Evolutionary conservation across 2,113 vertebrate genomes (phyloP).

Genomic region (Sisor rabdophorus): DNA sequence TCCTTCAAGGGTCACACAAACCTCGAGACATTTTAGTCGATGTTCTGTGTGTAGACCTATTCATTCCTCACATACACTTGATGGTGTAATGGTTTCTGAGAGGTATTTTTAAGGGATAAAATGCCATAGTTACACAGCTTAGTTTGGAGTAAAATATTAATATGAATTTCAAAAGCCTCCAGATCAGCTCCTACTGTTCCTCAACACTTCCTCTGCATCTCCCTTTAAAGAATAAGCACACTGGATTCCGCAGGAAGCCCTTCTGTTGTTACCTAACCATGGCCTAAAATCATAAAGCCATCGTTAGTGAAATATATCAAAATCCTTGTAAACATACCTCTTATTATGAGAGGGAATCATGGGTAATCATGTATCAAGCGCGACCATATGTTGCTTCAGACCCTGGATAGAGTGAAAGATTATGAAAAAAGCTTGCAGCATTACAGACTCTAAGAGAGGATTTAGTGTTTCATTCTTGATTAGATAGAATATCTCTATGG

Average conservation of each 20-base stretch:
- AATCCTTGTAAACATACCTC: slow-evolving; percentile 53
- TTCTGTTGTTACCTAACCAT: slow-evolving; percentile 38
- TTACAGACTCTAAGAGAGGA: slow-evolving; percentile 77
- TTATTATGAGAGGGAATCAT: slow-evolving; percentile 59
- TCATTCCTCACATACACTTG: not conserved
- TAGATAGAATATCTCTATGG: slow-evolving; percentile 71
- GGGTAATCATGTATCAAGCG: slow-evolving; percentile 61
- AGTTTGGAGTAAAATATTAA: slow-evolving; percentile 42
- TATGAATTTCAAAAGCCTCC: slow-evolving; percentile 35
- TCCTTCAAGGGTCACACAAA: not conserved
- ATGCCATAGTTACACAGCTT: slow-evolving; percentile 35
- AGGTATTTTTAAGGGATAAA: slow-evolving; percentile 8
- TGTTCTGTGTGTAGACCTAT: not conserved
- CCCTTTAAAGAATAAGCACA: slow-evolving; percentile 33
- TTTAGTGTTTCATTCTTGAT: slow-evolving; percentile 79
- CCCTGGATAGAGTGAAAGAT: slow-evolving; percentile 62
- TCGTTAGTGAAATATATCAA: slow-evolving; percentile 48
- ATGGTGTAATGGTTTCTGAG: slow-evolving; percentile 26
- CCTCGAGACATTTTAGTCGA: slow-evolving; percentile 1
- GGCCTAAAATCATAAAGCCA: slow-evolving; percentile 43
- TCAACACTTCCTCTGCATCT: not conserved
- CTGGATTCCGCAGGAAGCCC: not conserved
- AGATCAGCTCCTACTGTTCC: slow-evolving; percentile 20
- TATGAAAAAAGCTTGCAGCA: slow-evolving; percentile 70
- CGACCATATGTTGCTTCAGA: slow-evolving; percentile 72